These are phyloP conservation scores for Cercopithecus mona DNA, from an alignment of 2,113 vertebrate genomes.

Conservation along the genomic window DNA sequence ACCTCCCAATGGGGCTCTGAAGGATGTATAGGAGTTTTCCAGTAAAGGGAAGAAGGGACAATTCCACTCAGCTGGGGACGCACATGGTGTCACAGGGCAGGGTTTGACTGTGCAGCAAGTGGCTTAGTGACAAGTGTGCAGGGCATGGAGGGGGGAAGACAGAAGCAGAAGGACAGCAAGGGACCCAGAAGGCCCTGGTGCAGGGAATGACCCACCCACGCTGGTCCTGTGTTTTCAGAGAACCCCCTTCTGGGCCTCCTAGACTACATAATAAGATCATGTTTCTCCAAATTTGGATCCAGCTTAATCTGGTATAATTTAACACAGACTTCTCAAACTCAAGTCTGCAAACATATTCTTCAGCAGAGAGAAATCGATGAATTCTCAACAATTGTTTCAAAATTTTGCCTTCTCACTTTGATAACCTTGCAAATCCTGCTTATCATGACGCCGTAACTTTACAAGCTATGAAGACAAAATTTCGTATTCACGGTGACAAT, in stretches of 20 bases:
- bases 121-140: not conserved
- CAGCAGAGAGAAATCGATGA: not conserved
- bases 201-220: not conserved
- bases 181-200: not conserved
- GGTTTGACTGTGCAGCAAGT: not conserved
- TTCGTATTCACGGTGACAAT: not conserved
- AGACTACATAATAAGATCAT: not conserved
- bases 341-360: not conserved
- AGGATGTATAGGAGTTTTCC: not conserved
- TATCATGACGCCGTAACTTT: not conserved
- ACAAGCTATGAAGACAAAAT: not conserved
- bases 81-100: not conserved
- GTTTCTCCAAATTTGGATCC: not conserved
- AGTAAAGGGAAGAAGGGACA: no score
- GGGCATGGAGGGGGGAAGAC: not conserved
- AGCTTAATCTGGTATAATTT: not conserved
- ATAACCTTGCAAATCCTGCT: not conserved
- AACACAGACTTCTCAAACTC: not conserved
- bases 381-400: not conserved
- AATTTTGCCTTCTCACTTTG: not conserved
- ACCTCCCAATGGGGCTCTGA: not conserved
- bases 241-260: not conserved
- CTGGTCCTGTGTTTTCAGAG: not conserved
- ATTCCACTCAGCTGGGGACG: not conserved
- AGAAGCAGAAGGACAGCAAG: fast-evolving